A percentile compares a stretch with the other conserved stretches of the same genome.
phyloP scores from a whole-genome alignment of 2,888 invertebrate genomes.

The Brachyopa scutellaris region DNA sequence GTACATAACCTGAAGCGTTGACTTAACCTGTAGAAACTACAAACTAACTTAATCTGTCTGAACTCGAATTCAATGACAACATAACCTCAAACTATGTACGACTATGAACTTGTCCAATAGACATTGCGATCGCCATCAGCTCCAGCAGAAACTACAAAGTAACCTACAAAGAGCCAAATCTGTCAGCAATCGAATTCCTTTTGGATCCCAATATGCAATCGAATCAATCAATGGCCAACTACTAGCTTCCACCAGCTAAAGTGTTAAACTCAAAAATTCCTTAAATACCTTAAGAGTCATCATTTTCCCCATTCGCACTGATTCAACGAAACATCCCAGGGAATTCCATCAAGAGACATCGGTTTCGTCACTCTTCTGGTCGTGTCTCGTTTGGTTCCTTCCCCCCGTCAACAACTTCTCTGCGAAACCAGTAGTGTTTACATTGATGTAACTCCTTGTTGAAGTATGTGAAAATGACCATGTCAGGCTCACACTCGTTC shows the following conservation, averaged over 20 bases:
- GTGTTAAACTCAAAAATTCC: background rate
- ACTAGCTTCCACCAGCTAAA: background rate
- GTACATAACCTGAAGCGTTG: too few species aligned
- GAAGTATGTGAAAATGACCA: conserved; percentile 45
- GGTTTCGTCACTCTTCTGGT: conserved; percentile 14
- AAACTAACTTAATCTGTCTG: too few species aligned
- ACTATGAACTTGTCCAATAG: background rate
- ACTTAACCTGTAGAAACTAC: too few species aligned
- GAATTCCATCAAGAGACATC: conserved; percentile 3
- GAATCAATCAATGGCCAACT: background rate
- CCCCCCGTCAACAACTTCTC: too few species aligned
- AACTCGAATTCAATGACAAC: background rate
- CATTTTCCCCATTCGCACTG: background rate
- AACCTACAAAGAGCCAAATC: background rate
- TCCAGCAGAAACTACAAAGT: background rate
- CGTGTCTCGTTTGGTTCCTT: too few species aligned
- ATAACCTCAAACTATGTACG: background rate
- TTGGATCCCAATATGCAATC: background rate
- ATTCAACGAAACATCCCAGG: background rate
- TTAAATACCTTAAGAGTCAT: background rate
- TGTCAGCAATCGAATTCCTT: background rate
- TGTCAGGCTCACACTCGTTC: conserved; percentile 44
- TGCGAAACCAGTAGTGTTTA: conserved; percentile 30
- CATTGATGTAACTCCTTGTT: conserved; percentile 39
- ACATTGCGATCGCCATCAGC: background rate